Percentiles rank a stretch among this genome's conserved stretches.
Evolutionary conservation across 1,140 invertebrate genomes (phyloP).

Genomic region (Drosophila obscura): DNA sequence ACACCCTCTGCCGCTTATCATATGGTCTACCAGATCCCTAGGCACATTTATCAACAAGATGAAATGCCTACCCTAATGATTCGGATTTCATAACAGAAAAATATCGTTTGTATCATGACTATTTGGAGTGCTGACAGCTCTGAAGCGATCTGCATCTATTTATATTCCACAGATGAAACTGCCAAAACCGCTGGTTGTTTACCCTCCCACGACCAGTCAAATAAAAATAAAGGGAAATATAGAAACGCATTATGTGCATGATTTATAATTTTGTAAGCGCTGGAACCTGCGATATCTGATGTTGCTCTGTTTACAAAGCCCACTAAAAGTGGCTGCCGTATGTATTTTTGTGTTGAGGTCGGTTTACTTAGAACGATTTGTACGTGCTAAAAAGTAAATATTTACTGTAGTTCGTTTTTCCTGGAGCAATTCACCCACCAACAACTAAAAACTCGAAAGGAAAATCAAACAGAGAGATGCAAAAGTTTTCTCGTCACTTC

Average conservation of each 20-base stretch:
- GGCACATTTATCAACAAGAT: conserved; percentile 64
- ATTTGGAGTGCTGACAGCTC: conserved; percentile 73
- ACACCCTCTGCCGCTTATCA: conserved; percentile 7
- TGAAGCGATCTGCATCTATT: conserved; percentile 65
- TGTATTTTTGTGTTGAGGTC: conserved; percentile 46
- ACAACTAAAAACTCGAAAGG: conserved; percentile 47
- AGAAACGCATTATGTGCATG: conserved; percentile 40
- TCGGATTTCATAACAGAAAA: conserved; percentile 43
- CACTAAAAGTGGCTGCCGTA: conserved; percentile 66
- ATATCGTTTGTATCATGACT: no score
- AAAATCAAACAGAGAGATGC: conserved; percentile 32
- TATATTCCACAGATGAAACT: conserved; percentile 45
- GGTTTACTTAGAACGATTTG: conserved; percentile 74
- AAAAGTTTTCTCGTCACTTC: conserved; percentile 49
- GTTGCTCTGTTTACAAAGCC: conserved; percentile 69
- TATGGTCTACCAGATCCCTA: conserved; percentile 48
- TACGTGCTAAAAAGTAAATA: conserved; percentile 82
- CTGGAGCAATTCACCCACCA: conserved; percentile 65
- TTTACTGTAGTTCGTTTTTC: conserved; percentile 79
- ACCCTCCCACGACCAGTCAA: conserved; percentile 73
- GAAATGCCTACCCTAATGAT: conserved; percentile 37
- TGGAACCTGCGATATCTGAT: conserved; percentile 51
- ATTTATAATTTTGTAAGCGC: conserved; percentile 58
- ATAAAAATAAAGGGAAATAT: conserved; percentile 20
- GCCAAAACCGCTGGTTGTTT: conserved; percentile 68